Evolutionary conservation across 2,888 invertebrate species (phyloP).

Genomic region (Amiota minor): DNA sequence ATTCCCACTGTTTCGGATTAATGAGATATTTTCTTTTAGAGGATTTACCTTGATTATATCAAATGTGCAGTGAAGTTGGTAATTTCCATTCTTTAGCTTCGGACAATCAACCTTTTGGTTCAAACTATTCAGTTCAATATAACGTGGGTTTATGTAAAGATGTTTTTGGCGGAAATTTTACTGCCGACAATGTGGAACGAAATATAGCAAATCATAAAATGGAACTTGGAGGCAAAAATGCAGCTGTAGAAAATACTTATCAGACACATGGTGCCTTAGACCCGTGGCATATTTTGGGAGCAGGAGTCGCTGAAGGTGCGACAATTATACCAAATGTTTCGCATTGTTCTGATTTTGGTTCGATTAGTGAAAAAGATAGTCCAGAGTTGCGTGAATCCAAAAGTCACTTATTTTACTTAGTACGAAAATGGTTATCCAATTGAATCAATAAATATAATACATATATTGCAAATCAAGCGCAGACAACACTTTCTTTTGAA

Average conservation of each 20-base stretch:
- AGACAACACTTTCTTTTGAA: no score
- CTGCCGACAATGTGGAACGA: constrained; percentile 40
- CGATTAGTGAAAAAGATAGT: constrained; percentile 58
- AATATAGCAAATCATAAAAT: constrained; percentile 70
- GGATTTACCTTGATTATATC: constrained; percentile 81
- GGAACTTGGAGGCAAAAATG: constrained; percentile 72
- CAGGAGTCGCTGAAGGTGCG: constrained; percentile 52
- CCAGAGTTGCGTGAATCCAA: constrained; percentile 56
- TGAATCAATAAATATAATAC: no score
- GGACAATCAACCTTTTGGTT: constrained; percentile 75
- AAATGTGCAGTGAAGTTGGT: constrained; percentile 88
- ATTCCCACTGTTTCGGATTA: not conserved
- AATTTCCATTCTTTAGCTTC: constrained; percentile 84
- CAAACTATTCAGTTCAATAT: constrained; percentile 57
- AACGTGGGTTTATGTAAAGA: constrained; percentile 55
- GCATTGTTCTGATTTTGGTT: constrained; percentile 64
- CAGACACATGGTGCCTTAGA: constrained; percentile 75
- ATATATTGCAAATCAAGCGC: no score
- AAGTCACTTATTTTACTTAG: constrained; percentile 47
- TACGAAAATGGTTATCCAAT: constrained; percentile 55
- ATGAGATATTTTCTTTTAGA: not conserved
- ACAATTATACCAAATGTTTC: constrained; percentile 57
- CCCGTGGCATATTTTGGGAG: constrained; percentile 76
- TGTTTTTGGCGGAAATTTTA: constrained; percentile 50
- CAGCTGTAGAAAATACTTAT: constrained; percentile 73